Evolutionary conservation across 2,888 invertebrate species (phyloP), one percentile per base, ranked within the genome.

Genomic region (Keiferia lycopersicella): DNA sequence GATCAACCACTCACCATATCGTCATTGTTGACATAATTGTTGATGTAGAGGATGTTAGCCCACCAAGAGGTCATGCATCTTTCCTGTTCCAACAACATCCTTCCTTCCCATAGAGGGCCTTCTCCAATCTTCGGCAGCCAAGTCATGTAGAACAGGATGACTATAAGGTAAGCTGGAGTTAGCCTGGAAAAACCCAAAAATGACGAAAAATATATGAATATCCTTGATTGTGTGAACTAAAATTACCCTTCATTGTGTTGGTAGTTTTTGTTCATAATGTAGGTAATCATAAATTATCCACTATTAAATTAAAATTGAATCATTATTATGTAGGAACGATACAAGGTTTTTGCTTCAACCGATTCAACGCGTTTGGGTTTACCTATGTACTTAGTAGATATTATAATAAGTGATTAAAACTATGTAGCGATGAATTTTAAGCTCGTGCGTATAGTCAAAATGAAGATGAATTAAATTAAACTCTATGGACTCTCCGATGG

Each of bases 81-180:
- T 59, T 94, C 92, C 69, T 93, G 92, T 68, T 93, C 93, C 41
- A 93, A 73, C n/a, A 83, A 81, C 67, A 95, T 90, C 68, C 92
- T 90, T 18, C 92, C 87, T 41, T 94, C 88, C 96, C 96, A 96
- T 58, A 96, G 84, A 0, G 96, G 96, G 0, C 96, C 96, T 68
- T 93, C 93, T 18, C 94, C 95, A 26, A 95, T 82, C 76, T 94
- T 93, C 3, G 93, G 92, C 61, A 96, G 87, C 92, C 95, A 94
- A 0, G 96, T 95, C 81, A 94, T 94, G 80, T 96, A 95, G 73
- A 96, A 93, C 20, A 94, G 92, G 75, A 96, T 93, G 16, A 96
- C 93, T 0, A 95, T 93, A 64, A 94, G 77, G 74, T 96, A 96
- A 0, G 95, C 94, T 59, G 96, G 96, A 12, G 96, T 96, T 67